Evolutionary conservation across 2,113 vertebrate species (phyloP), one percentile per base, ranked within the genome.

Genomic region (Gila orcuttii): DNA sequence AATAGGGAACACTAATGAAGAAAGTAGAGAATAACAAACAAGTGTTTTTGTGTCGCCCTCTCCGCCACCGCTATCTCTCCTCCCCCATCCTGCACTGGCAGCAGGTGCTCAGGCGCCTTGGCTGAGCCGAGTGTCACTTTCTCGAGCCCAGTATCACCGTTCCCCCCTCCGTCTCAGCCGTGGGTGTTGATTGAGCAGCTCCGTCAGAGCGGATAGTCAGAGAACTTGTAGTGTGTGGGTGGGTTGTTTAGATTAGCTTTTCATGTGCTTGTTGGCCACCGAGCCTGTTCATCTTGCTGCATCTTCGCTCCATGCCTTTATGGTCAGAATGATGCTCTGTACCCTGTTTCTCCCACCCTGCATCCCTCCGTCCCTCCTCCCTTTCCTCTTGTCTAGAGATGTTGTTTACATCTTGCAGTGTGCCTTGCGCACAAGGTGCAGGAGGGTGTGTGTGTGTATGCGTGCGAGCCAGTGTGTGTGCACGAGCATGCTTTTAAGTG

Each of bases 401-500:
- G 68, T 91, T 94, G 93, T 94, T 93, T 94, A 93, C 91, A 91
- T 94, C 90, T 90, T 86, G 81, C 89, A 74, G 86, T 85, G 88
- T 86, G 84, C 85, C 90, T 90, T 87, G 83, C 15, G 11, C 60
- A 87, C 79, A 82, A 55, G 36, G 28, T 59, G 66, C 66, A 75
- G 57, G 60, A 55, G 75, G 42, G 74, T 45, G 89, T 57, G 25
- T 55, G 80, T 28, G 62, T 15, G 42, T 39, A 83, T 75, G 89
- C 81, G 52, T 62, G 84, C 77, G 82, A 15, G 11, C 5, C 39
- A 21, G 59, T 76, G 85, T 39, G 85, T 57, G 23, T 15, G 87
- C 1, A 23, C 23, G 33, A 57, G 55, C 57, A 36, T 3, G 69
- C 33, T 69, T 57, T 42, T 84, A 55, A 50, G 85, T 57, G 52